phyloP scores from a whole-genome alignment of 2,797 vertebrate species.

The Siniperca undulata region DNA sequence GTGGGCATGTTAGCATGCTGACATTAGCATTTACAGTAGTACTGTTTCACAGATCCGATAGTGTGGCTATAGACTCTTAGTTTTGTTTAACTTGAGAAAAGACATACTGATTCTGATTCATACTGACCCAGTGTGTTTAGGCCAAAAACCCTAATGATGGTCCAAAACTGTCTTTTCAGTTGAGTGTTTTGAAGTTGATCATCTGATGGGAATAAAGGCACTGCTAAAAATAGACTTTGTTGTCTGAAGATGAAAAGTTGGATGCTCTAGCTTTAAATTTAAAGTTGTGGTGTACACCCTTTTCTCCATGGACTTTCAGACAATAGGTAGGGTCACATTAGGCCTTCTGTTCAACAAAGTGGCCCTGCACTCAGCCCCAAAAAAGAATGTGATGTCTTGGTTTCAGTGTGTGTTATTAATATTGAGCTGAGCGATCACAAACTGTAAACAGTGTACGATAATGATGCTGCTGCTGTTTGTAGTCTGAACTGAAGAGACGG shows the following conservation, averaged over 20 bases:
- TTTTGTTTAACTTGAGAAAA: background rate
- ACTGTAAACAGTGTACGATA: no score
- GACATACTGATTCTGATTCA: background rate
- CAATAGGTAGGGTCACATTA: background rate
- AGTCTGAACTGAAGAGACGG: background rate
- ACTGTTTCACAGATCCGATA: no score
- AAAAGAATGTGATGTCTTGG: background rate
- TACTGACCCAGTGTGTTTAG: background rate
- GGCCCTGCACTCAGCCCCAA: background rate
- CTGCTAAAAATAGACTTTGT: conserved; percentile 3
- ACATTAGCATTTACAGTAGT: no score
- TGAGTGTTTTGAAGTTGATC: background rate
- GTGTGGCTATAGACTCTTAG: no score
- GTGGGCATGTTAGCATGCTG: no score
- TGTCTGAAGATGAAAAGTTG: background rate
- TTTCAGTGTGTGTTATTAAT: background rate
- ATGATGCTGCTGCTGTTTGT: background rate
- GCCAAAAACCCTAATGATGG: background rate
- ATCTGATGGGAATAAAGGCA: background rate
- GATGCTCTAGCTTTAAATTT: background rate
- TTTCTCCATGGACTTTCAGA: background rate
- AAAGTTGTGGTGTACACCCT: background rate
- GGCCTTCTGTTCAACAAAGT: background rate
- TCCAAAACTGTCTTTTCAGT: background rate
- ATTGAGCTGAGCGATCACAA: background rate